Evolutionary conservation across 2,888 invertebrate species (phyloP).

Genomic region (Orthosia gracilis): DNA sequence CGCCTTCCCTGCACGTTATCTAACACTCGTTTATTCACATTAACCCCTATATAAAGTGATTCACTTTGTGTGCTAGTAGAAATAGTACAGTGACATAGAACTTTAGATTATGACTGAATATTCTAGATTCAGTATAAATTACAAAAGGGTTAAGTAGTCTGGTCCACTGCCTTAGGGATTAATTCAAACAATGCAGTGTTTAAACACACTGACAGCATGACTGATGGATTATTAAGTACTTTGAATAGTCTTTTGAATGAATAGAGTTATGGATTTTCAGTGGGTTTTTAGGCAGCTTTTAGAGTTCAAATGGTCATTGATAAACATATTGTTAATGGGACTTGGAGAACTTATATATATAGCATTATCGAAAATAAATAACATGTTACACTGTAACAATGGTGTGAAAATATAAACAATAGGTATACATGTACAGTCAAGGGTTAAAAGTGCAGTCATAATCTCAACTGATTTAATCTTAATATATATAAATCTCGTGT

Average conservation of each 20-base stretch:
- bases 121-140: slow-evolving; percentile 1
- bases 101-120: background rate
- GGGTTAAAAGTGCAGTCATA: no score
- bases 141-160: slow-evolving; percentile 4
- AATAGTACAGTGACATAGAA: background rate
- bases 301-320: slow-evolving; percentile 14
- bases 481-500: no score
- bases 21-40: slow-evolving; percentile 38
- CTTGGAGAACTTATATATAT: background rate
- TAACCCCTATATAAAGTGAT: background rate
- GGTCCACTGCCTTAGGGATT: background rate
- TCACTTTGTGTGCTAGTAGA: slow-evolving; percentile 1
- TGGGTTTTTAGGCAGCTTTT: slow-evolving; percentile 4
- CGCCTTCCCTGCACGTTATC: slow-evolving; percentile 35
- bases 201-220: slow-evolving; percentile 25
- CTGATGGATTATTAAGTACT: slow-evolving; percentile 40
- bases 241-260: slow-evolving; percentile 15
- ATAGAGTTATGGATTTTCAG: slow-evolving; percentile 18
- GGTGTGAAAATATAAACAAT: no score
- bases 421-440: no score
- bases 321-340: background rate
- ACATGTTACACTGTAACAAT: background rate
- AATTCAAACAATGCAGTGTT: slow-evolving; percentile 16
- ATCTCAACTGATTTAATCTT: no score
- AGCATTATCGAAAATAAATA: background rate